Evolutionary conservation across 2,113 vertebrate genomes (phyloP).

Genomic region (Tetrax tetrax): DNA sequence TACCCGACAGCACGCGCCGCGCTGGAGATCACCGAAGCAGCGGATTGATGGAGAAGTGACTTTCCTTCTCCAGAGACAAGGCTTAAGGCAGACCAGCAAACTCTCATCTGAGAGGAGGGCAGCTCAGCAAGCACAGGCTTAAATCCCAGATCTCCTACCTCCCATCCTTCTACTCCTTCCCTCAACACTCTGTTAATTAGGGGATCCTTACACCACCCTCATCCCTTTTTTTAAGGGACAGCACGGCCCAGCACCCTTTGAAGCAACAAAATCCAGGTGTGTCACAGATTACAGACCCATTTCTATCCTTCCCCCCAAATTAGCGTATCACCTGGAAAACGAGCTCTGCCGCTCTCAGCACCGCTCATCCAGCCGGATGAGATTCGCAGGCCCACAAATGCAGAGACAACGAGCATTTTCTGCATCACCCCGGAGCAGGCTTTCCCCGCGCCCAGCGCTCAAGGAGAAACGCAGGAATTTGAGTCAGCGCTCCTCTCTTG

Average conservation of each 20-base stretch:
- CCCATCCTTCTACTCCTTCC: neutral
- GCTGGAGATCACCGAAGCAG: neutral
- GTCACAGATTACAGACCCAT: neutral
- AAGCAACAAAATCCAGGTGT: neutral
- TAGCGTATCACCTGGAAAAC: neutral
- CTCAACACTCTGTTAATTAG: neutral
- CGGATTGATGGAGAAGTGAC: neutral
- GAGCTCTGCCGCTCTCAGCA: neutral
- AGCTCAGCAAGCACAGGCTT: neutral
- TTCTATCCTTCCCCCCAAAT: neutral
- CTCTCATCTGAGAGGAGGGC: neutral
- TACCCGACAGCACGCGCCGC: fast-evolving
- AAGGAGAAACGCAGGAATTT: neutral
- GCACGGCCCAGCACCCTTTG: neutral
- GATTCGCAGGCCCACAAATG: neutral
- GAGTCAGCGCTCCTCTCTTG: constrained; percentile 29
- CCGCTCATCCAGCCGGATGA: neutral
- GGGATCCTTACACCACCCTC: neutral
- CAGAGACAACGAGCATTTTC: neutral
- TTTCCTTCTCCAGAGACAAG: neutral
- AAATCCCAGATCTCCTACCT: fast-evolving
- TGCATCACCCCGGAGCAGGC: neutral
- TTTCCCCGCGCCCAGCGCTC: neutral
- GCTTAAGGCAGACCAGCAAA: neutral
- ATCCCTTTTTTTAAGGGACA: neutral